phyloP scores from a whole-genome alignment of 2,113 vertebrate species.

The Myodes glareolus region DNA sequence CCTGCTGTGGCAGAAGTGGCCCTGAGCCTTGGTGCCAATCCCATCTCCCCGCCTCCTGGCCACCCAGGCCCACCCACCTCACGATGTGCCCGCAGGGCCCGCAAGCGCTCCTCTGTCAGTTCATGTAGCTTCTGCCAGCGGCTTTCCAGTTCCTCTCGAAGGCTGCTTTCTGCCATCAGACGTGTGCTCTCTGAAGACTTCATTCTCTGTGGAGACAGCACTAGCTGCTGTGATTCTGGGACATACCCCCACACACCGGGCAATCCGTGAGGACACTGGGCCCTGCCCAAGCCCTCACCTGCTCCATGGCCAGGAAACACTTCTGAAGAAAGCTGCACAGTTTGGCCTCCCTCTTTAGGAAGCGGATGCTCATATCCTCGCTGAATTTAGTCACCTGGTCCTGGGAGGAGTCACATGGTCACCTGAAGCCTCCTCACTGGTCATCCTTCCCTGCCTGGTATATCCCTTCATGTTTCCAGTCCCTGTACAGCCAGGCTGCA shows the following conservation, averaged over 20 bases:
- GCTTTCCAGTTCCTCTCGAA: conserved; percentile 68
- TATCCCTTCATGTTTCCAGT: no score
- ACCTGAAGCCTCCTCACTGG: background rate
- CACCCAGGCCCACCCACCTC: background rate
- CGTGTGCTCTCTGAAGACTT: background rate
- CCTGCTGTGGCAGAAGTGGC: background rate
- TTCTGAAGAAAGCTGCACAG: conserved; percentile 76
- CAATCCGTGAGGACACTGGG: accelerated
- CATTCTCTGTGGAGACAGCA: conserved; percentile 62
- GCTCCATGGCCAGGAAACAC: conserved; percentile 74
- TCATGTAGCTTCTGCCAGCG: conserved; percentile 61
- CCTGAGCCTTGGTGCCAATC: background rate
- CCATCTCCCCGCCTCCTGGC: accelerated
- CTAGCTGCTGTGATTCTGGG: background rate
- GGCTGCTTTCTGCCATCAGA: conserved; percentile 35
- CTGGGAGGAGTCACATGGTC: background rate
- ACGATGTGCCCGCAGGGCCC: conserved; percentile 10
- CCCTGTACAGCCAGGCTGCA: no score
- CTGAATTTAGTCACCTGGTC: conserved; percentile 66
- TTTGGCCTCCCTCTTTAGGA: conserved; percentile 77
- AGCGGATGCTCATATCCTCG: conserved; percentile 75
- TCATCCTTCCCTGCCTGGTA: background rate
- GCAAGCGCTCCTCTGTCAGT: background rate
- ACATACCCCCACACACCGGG: background rate
- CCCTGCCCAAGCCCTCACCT: conserved; percentile 14